Evolutionary conservation across 2,888 invertebrate genomes (phyloP).

Genomic region (Eupithecia pulchellata): DNA sequence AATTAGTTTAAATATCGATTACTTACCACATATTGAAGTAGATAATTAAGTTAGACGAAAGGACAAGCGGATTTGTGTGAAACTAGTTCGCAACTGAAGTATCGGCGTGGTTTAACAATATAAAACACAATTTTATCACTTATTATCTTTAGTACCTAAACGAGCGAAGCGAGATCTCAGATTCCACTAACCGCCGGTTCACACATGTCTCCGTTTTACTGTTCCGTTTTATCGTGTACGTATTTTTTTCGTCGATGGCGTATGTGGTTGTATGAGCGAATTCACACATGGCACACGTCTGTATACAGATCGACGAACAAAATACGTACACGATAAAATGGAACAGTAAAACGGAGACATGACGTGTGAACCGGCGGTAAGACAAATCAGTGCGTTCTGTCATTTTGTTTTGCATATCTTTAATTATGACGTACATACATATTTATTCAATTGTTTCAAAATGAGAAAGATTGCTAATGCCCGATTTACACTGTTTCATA

Average conservation of each 20-base stretch:
- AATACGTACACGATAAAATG: too few species aligned
- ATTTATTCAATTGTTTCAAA: neutral
- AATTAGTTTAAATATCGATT: constrained; percentile 22
- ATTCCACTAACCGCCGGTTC: too few species aligned
- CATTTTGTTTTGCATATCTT: neutral
- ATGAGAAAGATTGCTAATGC: too few species aligned
- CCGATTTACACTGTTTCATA: too few species aligned
- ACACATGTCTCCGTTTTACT: too few species aligned
- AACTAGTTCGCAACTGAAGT: constrained; percentile 46
- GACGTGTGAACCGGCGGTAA: too few species aligned
- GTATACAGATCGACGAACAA: too few species aligned
- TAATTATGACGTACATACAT: neutral
- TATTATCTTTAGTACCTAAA: constrained; percentile 42
- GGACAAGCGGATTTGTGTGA: constrained; percentile 38
- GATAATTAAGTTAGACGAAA: constrained; percentile 33
- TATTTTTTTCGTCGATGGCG: too few species aligned
- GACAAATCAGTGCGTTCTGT: neutral
- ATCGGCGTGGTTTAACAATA: constrained; percentile 39
- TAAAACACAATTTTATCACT: constrained; percentile 50
- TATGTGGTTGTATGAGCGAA: too few species aligned
- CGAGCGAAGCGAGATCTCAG: constrained; percentile 1
- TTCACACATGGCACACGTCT: too few species aligned
- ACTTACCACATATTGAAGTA: constrained; percentile 57
- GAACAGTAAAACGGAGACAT: too few species aligned
- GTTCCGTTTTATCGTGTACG: too few species aligned